Evolutionary conservation across 2,797 vertebrate genomes (phyloP).

Genomic region (Tarsius wallacei): DNA sequence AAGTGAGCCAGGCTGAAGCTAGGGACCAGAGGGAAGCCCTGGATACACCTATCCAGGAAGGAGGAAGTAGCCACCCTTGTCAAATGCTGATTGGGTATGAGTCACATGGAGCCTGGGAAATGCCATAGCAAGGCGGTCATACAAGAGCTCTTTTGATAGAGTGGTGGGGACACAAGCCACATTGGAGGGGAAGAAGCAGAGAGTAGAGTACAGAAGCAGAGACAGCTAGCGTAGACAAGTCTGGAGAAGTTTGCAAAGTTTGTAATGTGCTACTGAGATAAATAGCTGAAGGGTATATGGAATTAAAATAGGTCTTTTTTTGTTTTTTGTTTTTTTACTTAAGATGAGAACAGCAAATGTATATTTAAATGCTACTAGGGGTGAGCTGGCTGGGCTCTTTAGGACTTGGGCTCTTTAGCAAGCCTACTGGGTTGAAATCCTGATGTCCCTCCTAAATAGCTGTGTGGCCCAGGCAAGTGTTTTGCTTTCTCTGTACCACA

Average conservation of each 20-base stretch:
- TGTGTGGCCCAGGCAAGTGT: not conserved
- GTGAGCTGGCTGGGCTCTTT: not conserved
- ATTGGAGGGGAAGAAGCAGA: not conserved
- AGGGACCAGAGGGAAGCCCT: not conserved
- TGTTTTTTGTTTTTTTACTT: too few relatives aligned
- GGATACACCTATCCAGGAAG: not conserved
- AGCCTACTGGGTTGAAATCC: not conserved
- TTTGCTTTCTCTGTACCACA: not conserved
- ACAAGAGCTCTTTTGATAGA: not conserved
- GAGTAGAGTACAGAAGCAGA: rapidly evolving
- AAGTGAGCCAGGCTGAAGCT: not conserved
- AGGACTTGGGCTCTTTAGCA: not conserved
- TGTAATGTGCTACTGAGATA: not conserved
- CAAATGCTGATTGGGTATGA: rapidly evolving
- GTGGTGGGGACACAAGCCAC: not conserved
- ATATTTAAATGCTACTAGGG: not conserved
- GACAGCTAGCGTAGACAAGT: not conserved
- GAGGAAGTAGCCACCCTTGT: too few relatives aligned
- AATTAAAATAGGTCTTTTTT: not conserved
- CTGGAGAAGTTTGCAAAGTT: not conserved
- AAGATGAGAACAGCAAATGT: not conserved
- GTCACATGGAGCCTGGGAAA: not conserved
- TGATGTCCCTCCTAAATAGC: not conserved
- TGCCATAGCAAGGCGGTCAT: too few relatives aligned
- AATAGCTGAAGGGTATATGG: not conserved